Evolutionary conservation across 2,888 invertebrate genomes (phyloP), one percentile per base, ranked within the genome.

Genomic region (Nomada flava): DNA sequence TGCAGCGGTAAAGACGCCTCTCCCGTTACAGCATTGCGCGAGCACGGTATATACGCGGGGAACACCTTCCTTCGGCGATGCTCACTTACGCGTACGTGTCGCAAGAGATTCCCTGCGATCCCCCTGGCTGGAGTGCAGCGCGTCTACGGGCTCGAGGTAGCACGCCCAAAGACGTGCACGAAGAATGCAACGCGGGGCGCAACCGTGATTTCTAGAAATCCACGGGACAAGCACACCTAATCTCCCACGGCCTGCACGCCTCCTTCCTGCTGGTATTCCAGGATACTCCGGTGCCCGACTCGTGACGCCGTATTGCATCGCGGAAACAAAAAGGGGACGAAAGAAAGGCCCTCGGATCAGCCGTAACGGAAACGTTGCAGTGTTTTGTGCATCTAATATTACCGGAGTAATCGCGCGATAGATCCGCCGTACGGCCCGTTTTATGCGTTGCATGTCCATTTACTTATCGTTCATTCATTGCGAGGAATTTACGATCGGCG

Each of bases 1-100:
- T 93, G 92, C 93, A 93, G 94, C 94, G 94, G 93, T 93, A 94
- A 93, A 94, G 93, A 93, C 92, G 91, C 91, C 90, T 93, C 93
- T 93, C 93, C 93, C 94, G 94, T 94, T 94, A 93, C 90, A 91
- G 90, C 88, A 89, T 91, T 85, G 87, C 83, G 91, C 89, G 89
- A 87, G 87, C 83, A 85, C 83, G 88, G 89, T 88, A 50, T 71
- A 90, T 89, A 89, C 90, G 81, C 87, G 85, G 88, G 91, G 88
- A 91, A 91, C 90, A 90, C 91, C 90, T 84, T 70, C 81, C 73
- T 26, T 71, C 80, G 44, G 47, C 75, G 79, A 83, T 71, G 73
- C 84, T 76, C 76, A 47, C 76, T 74, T 59, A 62, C 62, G 70
- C 76, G 65, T 78, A 79, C 82, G 80, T 72, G 87, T 79, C 79